Conservation (phyloP, 2,113 vertebrate species). For the Nestor notabilis region DNA sequence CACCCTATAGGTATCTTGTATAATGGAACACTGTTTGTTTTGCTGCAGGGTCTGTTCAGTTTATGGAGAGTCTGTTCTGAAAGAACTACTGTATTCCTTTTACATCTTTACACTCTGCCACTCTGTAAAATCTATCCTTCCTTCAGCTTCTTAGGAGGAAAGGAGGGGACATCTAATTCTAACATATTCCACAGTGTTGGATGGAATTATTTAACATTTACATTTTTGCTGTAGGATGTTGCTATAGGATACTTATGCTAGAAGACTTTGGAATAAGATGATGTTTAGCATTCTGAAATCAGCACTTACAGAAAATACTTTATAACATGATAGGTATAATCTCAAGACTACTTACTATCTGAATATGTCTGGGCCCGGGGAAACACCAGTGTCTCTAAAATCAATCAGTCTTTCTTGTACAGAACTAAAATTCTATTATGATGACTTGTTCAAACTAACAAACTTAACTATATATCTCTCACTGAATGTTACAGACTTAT, state of each 20-base stretch:
- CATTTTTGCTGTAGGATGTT: not conserved
- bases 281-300: not conserved
- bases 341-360: not conserved
- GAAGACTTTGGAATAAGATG: not conserved
- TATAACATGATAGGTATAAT: not conserved
- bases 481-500: not conserved
- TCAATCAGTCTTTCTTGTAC: not conserved
- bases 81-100: conserved; percentile 7
- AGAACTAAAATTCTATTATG: not conserved
- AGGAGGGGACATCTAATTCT: not conserved
- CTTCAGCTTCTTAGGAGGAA: not conserved
- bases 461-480: not conserved
- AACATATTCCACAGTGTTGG: not conserved
- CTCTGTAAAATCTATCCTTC: not conserved
- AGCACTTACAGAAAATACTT: not conserved
- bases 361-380: not conserved
- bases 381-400: not conserved
- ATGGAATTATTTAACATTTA: not conserved
- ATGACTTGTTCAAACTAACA: not conserved
- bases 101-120: not conserved
- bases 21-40: conserved; percentile 20
- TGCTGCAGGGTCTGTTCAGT: not conserved
- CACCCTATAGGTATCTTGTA: not conserved
- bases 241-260: not conserved
- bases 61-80: conserved; percentile 11